These are phyloP conservation scores for Nomada hirtipes DNA, from an alignment of 2,888 invertebrate species.

Conservation along the genomic window DNA sequence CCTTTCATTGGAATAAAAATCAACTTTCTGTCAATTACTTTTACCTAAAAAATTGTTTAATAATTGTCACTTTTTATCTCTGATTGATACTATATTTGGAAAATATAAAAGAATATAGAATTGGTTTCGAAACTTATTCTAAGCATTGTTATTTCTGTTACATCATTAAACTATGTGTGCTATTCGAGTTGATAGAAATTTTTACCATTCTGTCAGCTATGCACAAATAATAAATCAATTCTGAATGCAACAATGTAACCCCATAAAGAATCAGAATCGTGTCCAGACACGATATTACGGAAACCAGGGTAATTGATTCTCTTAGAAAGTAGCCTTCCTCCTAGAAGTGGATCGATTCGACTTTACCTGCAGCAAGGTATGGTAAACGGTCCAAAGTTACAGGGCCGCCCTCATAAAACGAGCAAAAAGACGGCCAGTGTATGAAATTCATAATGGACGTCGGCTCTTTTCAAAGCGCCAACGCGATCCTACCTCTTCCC, in stretches of 20 bases:
- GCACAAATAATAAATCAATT: no score
- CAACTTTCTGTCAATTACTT: no score
- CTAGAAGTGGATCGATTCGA: slow-evolving; percentile 22
- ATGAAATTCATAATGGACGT: slow-evolving; percentile 77
- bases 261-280: neutral
- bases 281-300: slow-evolving; percentile 38
- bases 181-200: no score
- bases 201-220: no score
- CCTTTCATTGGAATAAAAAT: no score
- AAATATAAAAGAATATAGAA: no score
- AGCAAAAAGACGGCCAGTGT: slow-evolving; percentile 65
- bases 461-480: slow-evolving; percentile 70
- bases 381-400: slow-evolving; percentile 65
- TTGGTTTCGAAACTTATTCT: no score
- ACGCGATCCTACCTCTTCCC: slow-evolving; percentile 45
- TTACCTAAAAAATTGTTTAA: no score
- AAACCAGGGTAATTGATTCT: slow-evolving; percentile 60
- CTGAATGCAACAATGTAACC: neutral
- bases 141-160: no score
- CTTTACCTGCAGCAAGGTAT: slow-evolving; percentile 58
- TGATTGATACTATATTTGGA: no score
- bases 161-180: no score
- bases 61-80: no score
- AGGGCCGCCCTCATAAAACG: slow-evolving; percentile 46
- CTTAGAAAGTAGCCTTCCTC: slow-evolving; percentile 49